Percentiles rank a stretch among this genome's conserved stretches.
phyloP scores from a whole-genome alignment of 2,888 invertebrate species.

The Thymelicus acteon region DNA sequence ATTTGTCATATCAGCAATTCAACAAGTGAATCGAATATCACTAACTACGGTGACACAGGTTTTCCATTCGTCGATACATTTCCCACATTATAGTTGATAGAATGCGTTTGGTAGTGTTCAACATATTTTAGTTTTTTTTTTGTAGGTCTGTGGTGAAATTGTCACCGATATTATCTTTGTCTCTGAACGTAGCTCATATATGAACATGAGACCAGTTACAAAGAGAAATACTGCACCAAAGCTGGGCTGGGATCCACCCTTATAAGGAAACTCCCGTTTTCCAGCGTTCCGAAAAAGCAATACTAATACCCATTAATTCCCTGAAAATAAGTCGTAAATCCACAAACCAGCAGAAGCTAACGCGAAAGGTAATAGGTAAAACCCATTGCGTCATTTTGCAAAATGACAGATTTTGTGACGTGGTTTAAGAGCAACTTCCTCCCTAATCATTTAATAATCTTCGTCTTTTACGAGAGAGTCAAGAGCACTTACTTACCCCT shows the following conservation, averaged over 20 bases:
- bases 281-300: background rate
- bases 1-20: slow-evolving; percentile 18
- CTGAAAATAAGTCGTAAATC: background rate
- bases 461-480: background rate
- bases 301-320: background rate
- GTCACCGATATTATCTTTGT: too few species aligned
- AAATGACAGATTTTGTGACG: background rate
- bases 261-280: background rate
- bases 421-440: background rate
- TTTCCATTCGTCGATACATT: slow-evolving; percentile 19
- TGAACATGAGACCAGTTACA: too few species aligned
- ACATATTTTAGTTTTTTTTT: too few species aligned
- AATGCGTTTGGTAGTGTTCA: background rate
- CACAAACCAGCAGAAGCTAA: background rate
- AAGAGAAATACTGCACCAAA: too few species aligned
- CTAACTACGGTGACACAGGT: slow-evolving; percentile 21
- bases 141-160: too few species aligned
- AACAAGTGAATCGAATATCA: slow-evolving; percentile 36
- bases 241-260: background rate
- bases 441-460: background rate
- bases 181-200: too few species aligned
- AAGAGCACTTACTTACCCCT: background rate
- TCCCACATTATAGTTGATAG: background rate
- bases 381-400: background rate
- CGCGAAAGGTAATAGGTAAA: background rate